These are phyloP conservation scores for Synanceia verrucosa DNA, from an alignment of 2,797 vertebrate species.

Conservation along the genomic window DNA sequence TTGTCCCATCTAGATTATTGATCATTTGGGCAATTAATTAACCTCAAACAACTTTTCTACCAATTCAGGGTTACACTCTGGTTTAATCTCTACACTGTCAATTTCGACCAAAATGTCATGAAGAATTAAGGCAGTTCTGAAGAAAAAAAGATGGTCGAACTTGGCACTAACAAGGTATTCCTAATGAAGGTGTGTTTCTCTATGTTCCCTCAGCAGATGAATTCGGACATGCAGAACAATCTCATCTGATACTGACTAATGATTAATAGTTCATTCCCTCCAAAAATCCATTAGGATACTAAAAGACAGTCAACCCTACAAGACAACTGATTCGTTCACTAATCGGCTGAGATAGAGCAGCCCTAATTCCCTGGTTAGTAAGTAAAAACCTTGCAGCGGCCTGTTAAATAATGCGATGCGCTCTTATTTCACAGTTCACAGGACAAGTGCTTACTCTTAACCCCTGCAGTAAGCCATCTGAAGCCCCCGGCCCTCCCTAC, in stretches of 20 bases:
- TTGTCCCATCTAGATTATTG: not conserved
- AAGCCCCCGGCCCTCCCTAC: conserved; percentile 34
- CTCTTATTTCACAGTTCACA: conserved; percentile 47
- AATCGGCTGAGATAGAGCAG: conserved; percentile 23
- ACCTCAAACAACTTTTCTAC: no score
- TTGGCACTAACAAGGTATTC: no score
- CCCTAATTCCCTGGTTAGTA: conserved; percentile 32
- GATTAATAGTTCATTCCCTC: conserved; percentile 1
- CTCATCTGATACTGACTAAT: not conserved
- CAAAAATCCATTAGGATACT: conserved; percentile 1
- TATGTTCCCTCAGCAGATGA: not conserved
- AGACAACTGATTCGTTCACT: conserved; percentile 27
- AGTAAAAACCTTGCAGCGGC: conserved; percentile 28
- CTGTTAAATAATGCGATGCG: conserved; percentile 23
- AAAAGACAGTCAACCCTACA: conserved; percentile 11
- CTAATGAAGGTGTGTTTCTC: not conserved
- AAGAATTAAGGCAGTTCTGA: no score
- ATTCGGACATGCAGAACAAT: not conserved
- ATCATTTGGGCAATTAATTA: not conserved
- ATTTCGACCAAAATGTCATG: no score
- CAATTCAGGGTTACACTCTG: no score
- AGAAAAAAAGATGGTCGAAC: no score
- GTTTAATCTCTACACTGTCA: no score
- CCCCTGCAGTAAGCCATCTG: conserved; percentile 10
- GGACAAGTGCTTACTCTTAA: conserved; percentile 40